Evolutionary conservation across 2,888 invertebrate genomes (phyloP), one percentile per base, ranked within the genome.

Genomic region (Stomorhina lunata): DNA sequence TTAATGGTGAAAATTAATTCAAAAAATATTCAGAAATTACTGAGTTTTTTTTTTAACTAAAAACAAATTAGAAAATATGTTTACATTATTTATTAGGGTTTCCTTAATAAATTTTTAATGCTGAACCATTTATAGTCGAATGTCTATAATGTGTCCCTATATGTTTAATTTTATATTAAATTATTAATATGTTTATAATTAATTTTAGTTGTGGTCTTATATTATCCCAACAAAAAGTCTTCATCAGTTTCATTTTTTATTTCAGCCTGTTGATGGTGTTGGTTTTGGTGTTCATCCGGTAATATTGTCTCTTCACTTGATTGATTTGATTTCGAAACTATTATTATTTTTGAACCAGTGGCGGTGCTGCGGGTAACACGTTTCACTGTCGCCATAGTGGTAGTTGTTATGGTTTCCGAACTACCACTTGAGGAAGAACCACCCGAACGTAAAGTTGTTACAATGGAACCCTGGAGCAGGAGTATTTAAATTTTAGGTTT

Each of bases 231-330:
- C n/a, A n/a, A 53, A 71, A 85, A 84, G 22, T 80, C 77, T 37
- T 85, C 86, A 22, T 81, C 80, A 10, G 69, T 73, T 71, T 86
- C 86, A 65, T 80, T 55, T 76, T 86, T 86, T n/a, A 86, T 85
- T 81, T 85, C 82, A 4, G 80, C n/a, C n/a, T 55, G 55, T 34
- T 25, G 34, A 4, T 50, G 45, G 2, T 34, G 34, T 50, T 34
- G 77, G 53, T 43, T 61, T 50, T 25, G 77, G 55, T 32, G 65
- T 37, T 6, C 55, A 37, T 80, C 83, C 10, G 83, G 83, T 40
- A 80, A 57, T 72, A 80, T 80, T 2, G 73, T 55, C 50, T 83
- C 80, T 50, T 80, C 83, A 32, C 68, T 83, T 12, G 75, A 76
- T 40, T 73, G 79, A 82, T 76, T 82, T 5, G 82, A 82, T 66